phyloP scores from a whole-genome alignment of 2,888 invertebrate genomes.

The Zygaena filipendulae region DNA sequence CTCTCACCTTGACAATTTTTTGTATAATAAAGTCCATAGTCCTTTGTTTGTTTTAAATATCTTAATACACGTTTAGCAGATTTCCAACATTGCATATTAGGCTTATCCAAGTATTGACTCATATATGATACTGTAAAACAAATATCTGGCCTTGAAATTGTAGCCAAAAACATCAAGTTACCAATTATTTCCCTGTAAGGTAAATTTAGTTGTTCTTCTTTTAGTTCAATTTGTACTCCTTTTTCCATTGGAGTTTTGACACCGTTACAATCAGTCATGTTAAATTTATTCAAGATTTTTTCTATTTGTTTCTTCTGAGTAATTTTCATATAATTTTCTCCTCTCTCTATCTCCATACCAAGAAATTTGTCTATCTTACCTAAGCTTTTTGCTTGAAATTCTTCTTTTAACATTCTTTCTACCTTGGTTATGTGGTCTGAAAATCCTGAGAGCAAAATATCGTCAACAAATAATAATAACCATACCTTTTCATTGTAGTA shows the following conservation, averaged over 20 bases:
- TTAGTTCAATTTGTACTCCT: neutral
- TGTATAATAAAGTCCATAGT: neutral
- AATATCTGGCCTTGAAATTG: neutral
- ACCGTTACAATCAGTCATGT: neutral
- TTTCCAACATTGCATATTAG: neutral
- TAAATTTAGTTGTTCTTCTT: neutral
- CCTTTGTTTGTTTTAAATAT: neutral
- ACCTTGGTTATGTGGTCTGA: slow-evolving; percentile 9
- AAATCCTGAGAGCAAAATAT: slow-evolving; percentile 10
- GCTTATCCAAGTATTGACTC: neutral
- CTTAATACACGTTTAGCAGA: neutral
- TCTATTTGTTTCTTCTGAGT: neutral
- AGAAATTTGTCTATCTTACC: slow-evolving; percentile 8
- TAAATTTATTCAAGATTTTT: neutral
- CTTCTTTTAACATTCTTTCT: slow-evolving; percentile 12
- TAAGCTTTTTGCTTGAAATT: slow-evolving; percentile 3
- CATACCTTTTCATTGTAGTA: slow-evolving; percentile 10
- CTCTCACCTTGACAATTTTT: neutral
- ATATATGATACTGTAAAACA: neutral
- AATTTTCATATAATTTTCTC: neutral
- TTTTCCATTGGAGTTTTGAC: neutral
- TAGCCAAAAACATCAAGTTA: neutral
- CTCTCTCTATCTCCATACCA: slow-evolving; percentile 9
- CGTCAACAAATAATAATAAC: slow-evolving; percentile 14
- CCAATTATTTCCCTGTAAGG: neutral